Percentiles rank a stretch among this genome's conserved stretches.
phyloP scores from a whole-genome alignment of 2,888 invertebrate genomes.

The Hesperia comma region DNA sequence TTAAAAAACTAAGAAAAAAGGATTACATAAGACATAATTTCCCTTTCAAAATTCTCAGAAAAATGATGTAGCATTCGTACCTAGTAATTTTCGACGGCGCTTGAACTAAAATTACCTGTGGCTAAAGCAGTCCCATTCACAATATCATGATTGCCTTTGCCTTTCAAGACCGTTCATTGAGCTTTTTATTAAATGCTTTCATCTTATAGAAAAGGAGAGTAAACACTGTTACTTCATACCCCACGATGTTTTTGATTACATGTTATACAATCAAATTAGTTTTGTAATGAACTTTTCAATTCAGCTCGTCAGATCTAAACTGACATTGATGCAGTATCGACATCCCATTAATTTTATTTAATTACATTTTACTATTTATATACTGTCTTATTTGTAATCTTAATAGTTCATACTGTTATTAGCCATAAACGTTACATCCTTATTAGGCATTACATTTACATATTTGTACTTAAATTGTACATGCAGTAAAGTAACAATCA shows the following conservation, averaged over 20 bases:
- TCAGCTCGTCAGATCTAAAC: conserved; percentile 14
- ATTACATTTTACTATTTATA: not conserved
- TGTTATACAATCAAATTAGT: conserved; percentile 35
- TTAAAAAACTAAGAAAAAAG: no score
- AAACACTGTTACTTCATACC: conserved; percentile 17
- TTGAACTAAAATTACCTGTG: not conserved
- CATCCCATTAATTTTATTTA: conserved; percentile 24
- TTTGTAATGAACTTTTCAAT: conserved; percentile 34
- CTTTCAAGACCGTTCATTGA: conserved; percentile 30
- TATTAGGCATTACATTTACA: no score
- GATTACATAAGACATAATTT: not conserved
- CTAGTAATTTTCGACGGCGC: not conserved
- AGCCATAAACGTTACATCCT: no score
- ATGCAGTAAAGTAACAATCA: no score
- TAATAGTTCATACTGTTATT: no score
- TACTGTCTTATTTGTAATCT: no score
- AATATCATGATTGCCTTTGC: conserved; percentile 25
- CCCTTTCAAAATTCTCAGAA: not conserved
- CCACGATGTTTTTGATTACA: conserved; percentile 17
- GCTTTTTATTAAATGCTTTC: conserved; percentile 33
- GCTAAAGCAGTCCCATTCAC: conserved; percentile 2
- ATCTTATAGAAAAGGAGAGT: conserved; percentile 28
- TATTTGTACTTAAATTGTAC: no score
- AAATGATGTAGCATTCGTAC: not conserved
- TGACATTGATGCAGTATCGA: conserved; percentile 5